Percentiles rank a stretch among this genome's conserved stretches.
Evolutionary conservation across 2,888 invertebrate genomes (phyloP).

Genomic region (Dynastes tityus): DNA sequence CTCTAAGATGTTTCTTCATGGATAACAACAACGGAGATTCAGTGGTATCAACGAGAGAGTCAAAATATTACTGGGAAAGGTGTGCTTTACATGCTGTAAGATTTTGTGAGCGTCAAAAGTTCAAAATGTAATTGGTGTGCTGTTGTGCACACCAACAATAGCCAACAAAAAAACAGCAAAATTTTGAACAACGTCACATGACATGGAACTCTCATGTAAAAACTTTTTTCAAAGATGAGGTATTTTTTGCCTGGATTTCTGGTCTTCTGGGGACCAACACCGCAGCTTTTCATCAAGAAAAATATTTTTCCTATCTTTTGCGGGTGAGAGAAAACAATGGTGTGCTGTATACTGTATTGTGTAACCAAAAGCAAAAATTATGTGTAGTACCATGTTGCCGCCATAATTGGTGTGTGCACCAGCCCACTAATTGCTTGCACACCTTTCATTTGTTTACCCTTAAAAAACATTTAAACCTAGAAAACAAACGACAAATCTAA

Average conservation of each 20-base stretch:
- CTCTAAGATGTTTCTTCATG: neutral
- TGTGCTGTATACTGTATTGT: neutral
- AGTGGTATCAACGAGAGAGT: neutral
- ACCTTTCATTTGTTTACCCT: slow-evolving; percentile 47
- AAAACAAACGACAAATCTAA: slow-evolving; percentile 9
- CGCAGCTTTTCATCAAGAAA: neutral
- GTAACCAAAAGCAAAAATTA: no score
- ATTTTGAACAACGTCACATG: neutral
- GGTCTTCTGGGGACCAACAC: neutral
- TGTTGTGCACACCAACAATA: slow-evolving; percentile 31
- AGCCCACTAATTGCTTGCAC: slow-evolving; percentile 63
- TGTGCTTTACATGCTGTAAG: slow-evolving; percentile 6
- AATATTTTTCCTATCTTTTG: neutral
- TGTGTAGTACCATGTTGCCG: no score
- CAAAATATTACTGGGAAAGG: slow-evolving; percentile 29
- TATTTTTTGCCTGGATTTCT: no score
- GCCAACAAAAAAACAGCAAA: neutral
- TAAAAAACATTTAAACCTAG: slow-evolving; percentile 4
- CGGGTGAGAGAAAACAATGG: neutral
- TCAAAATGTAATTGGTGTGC: slow-evolving; percentile 33
- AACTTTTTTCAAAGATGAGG: no score
- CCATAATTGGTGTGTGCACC: slow-evolving; percentile 68
- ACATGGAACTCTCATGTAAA: neutral
- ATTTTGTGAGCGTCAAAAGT: slow-evolving; percentile 28
- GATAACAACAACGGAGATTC: neutral